These are phyloP conservation scores for Anarsia innoxiella DNA, from an alignment of 2,888 invertebrate genomes.

Conservation along the genomic window DNA sequence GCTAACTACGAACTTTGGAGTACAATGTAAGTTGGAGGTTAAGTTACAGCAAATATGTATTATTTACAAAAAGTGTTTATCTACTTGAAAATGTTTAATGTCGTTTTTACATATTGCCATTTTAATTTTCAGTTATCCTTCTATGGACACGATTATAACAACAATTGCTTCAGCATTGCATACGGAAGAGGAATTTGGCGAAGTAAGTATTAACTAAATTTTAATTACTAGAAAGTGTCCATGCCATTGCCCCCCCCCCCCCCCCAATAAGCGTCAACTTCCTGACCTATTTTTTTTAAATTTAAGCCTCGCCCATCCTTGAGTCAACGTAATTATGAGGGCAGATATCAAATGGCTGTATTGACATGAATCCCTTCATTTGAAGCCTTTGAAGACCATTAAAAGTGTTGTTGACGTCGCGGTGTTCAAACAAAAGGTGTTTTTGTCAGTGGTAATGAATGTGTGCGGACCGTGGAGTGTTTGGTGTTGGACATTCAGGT, in stretches of 20 bases:
- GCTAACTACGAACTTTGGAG: conserved; percentile 48
- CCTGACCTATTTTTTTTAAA: too few relatives aligned
- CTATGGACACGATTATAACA: conserved; percentile 43
- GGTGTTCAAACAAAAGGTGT: conserved; percentile 17
- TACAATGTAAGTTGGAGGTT: conserved; percentile 47
- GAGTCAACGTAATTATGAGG: too few relatives aligned
- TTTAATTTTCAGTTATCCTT: conserved; percentile 35
- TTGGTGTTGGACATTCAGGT: conserved; percentile 36
- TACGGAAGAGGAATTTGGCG: conserved; percentile 43
- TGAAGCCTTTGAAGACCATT: not conserved
- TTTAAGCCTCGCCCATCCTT: too few relatives aligned
- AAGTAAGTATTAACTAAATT: too few relatives aligned
- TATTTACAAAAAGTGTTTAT: not conserved
- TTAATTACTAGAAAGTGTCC: too few relatives aligned
- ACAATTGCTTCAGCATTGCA: conserved; percentile 40
- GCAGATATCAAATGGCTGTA: too few relatives aligned
- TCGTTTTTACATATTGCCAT: conserved; percentile 1
- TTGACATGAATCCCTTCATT: not conserved
- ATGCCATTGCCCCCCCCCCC: too few relatives aligned
- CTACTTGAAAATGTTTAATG: not conserved
- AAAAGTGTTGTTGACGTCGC: conserved; percentile 9
- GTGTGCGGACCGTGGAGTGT: conserved; percentile 29
- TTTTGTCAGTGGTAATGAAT: conserved; percentile 27
- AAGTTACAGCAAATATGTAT: not conserved
- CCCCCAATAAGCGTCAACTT: too few relatives aligned